Base-by-base conservation (phyloP, 2,888 invertebrate species). In the Anthrax anthrax region DNA sequence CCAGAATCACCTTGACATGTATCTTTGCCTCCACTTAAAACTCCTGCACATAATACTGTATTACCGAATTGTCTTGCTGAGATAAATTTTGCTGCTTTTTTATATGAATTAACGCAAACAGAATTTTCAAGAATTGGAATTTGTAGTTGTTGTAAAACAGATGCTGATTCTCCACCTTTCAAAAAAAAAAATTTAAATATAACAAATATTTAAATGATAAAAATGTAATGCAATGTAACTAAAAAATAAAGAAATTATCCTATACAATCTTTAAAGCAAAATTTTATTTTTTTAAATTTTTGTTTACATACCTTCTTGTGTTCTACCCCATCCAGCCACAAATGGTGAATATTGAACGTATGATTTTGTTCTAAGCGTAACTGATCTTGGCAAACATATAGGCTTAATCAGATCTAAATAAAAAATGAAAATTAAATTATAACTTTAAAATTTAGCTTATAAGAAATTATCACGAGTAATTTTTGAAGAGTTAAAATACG, bases 111-210 rank as follows among this genome's bases (percentile, higher is more conserved):
- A 39, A 67, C 66, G 56, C 90, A 90, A 48, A 67, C 67, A 0
- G 71, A 65, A 55, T 77, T 78, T n/a, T 69, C 64, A 1, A 80
- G 74, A 0, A 89, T 76, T 0, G 86, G 84, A 41, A 91, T 63
- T 60, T 81, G 80, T 13, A 81, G 70, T 43, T 83, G 78, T 58
- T 80, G 78, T 4, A 90, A 70, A 3, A 67, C 69, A 0, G 72
- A 63, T 12, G 85, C 78, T 0, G 79, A 68, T 9, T 79, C 75
- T 2, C 87, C 89, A 49, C 74, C 86, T 85, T 60, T 23, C 13
- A 6, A 18, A 12, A 29, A 13, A 19, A 27, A 41, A 18, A 6
- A n/a, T n/a, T n/a, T n/a, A n/a, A 40, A n/a, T 13, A 32, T 42
- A 2, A 1, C 32, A 19, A 4, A 4, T 10, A 41, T 27, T 4